Evolutionary conservation across 2,888 invertebrate species (phyloP).

Genomic region (Luperina nickerlii): DNA sequence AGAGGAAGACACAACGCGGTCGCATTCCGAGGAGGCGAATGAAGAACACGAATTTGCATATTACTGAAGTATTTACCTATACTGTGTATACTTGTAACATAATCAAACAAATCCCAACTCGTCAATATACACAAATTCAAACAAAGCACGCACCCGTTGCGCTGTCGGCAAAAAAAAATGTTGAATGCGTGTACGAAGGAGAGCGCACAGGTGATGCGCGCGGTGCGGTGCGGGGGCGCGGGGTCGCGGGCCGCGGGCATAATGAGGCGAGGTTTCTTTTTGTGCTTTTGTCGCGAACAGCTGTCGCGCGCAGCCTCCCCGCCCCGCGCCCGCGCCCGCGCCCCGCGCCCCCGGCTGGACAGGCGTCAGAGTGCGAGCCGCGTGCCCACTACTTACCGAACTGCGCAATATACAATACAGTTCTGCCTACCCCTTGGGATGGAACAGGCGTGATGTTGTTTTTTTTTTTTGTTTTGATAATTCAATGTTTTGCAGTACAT

Average conservation of each 20-base stretch:
- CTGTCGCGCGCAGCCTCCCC: constrained; percentile 66
- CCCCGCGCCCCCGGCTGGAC: not conserved
- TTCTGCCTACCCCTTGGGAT: not conserved
- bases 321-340: constrained; percentile 19
- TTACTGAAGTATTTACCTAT: not conserved
- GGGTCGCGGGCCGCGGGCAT: constrained; percentile 13
- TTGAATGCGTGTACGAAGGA: not conserved
- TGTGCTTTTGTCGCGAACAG: constrained; percentile 62
- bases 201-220: constrained; percentile 48
- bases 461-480: not conserved
- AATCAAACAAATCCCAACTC: constrained; percentile 6
- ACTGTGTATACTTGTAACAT: not conserved
- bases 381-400: not conserved
- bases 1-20: not conserved
- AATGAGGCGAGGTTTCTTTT: constrained; percentile 60
- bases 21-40: not conserved
- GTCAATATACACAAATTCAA: constrained; percentile 3
- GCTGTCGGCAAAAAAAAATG: not conserved
- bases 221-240: constrained; percentile 1
- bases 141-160: constrained; percentile 21
- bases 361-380: not conserved
- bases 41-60: not conserved
- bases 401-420: not conserved
- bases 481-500: not conserved
- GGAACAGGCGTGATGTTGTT: not conserved